A percentile compares a stretch with the other conserved stretches of the same genome.
These are phyloP conservation scores for Hofmannophila pseudospretella DNA, from an alignment of 2,888 invertebrate species.

Conservation along the genomic window DNA sequence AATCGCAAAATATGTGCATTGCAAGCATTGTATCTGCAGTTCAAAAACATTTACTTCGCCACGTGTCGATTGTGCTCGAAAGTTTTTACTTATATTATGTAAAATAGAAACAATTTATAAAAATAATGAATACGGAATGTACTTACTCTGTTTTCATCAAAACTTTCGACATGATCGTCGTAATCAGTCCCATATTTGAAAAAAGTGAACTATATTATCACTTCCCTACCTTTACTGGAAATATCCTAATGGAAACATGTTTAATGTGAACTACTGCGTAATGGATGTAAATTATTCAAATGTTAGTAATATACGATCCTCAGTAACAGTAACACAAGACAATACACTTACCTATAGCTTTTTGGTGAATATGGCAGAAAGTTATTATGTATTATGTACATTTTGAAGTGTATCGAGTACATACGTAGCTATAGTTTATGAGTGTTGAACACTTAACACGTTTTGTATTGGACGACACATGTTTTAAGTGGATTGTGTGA, in stretches of 20 bases:
- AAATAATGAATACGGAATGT: no score
- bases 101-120: no score
- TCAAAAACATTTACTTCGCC: no score
- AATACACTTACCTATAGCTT: slow-evolving; percentile 72
- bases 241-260: slow-evolving; percentile 8
- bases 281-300: slow-evolving; percentile 39
- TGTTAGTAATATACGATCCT: slow-evolving; percentile 57
- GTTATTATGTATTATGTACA: slow-evolving; percentile 36
- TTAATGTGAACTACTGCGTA: slow-evolving; percentile 18
- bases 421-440: slow-evolving; percentile 47
- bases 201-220: not conserved
- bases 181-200: not conserved
- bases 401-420: slow-evolving; percentile 13
- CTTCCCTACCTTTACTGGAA: not conserved
- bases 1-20: not conserved
- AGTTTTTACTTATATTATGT: no score
- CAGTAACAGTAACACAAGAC: slow-evolving; percentile 70
- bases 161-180: not conserved
- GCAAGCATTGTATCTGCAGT: no score
- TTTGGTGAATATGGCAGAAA: slow-evolving; percentile 72
- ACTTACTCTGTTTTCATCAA: not conserved
- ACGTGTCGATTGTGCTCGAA: no score
- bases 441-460: slow-evolving; percentile 47
- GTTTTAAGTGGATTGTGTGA: slow-evolving; percentile 51
- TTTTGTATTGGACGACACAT: slow-evolving; percentile 48